phyloP scores from a whole-genome alignment of 2,888 invertebrate genomes.

The Pterostichus madidus region DNA sequence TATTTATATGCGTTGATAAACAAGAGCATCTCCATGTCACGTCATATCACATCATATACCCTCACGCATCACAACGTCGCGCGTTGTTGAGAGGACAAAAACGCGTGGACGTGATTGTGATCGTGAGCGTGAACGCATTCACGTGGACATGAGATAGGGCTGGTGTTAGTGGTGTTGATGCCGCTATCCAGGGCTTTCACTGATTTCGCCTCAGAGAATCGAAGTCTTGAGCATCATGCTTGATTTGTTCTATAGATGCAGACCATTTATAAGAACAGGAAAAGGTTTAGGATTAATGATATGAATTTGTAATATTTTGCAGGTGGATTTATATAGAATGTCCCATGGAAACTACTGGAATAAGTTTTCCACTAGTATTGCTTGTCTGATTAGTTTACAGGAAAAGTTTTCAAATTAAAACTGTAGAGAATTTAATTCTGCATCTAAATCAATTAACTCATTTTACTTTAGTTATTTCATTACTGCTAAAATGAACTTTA shows the following conservation, averaged over 20 bases:
- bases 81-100: not conserved
- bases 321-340: too few species aligned
- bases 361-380: too few species aligned
- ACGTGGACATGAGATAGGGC: not conserved
- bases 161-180: not conserved
- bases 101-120: slow-evolving; percentile 7
- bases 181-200: not conserved
- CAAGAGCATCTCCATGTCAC: slow-evolving; percentile 5
- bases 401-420: too few species aligned
- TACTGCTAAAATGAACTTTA: too few species aligned
- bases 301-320: too few species aligned
- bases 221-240: not conserved
- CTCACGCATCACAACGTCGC: not conserved
- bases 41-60: not conserved
- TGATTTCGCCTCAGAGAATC: not conserved
- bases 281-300: too few species aligned
- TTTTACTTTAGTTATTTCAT: too few species aligned
- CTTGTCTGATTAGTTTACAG: too few species aligned
- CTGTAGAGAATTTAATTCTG: too few species aligned
- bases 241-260: not conserved
- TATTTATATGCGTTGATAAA: not conserved
- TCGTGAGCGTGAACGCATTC: slow-evolving; percentile 1
- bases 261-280: not conserved
- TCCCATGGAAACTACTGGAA: too few species aligned
- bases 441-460: too few species aligned